Percentiles rank a stretch among this genome's conserved stretches.
Conservation (phyloP, 2,888 invertebrate genomes). For the Harpalus rubripes region DNA sequence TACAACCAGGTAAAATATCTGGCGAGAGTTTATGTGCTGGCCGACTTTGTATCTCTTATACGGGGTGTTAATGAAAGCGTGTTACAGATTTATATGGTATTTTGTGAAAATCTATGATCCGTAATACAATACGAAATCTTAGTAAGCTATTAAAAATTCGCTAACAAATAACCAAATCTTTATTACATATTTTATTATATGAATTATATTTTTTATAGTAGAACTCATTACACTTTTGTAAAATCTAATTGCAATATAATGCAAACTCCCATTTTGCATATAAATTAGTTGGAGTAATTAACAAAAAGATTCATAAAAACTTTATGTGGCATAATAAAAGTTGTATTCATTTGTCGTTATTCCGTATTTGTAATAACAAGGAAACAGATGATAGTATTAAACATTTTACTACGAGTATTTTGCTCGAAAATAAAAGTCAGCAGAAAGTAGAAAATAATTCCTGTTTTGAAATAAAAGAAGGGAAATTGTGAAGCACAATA, state of each 20-base stretch:
- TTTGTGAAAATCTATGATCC: too few species aligned
- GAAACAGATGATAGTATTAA: slow-evolving; percentile 4
- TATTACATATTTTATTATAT: neutral
- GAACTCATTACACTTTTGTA: neutral
- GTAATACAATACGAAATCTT: too few species aligned
- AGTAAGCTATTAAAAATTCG: too few species aligned
- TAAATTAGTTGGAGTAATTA: slow-evolving; percentile 15
- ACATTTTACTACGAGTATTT: slow-evolving; percentile 14
- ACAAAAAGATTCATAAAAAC: slow-evolving; percentile 28
- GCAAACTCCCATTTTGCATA: slow-evolving; percentile 22
- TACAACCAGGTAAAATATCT: too few species aligned
- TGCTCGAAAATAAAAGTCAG: slow-evolving; percentile 1
- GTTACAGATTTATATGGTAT: too few species aligned
- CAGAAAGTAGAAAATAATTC: slow-evolving; percentile 19
- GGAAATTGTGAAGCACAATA: slow-evolving; percentile 5
- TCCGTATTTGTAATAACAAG: slow-evolving; percentile 21
- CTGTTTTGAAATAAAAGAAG: slow-evolving; percentile 12
- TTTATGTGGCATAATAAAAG: slow-evolving; percentile 18
- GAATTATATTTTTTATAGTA: slow-evolving; percentile 1
- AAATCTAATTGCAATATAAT: slow-evolving; percentile 31
- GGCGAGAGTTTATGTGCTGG: too few species aligned
- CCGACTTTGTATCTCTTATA: too few species aligned
- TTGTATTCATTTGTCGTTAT: slow-evolving; percentile 11
- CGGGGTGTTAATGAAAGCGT: too few species aligned
- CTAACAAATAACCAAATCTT: neutral